Evolutionary conservation across 2,888 invertebrate species (phyloP), one percentile per base, ranked within the genome.

Genomic region (Shargacucullia verbasci): DNA sequence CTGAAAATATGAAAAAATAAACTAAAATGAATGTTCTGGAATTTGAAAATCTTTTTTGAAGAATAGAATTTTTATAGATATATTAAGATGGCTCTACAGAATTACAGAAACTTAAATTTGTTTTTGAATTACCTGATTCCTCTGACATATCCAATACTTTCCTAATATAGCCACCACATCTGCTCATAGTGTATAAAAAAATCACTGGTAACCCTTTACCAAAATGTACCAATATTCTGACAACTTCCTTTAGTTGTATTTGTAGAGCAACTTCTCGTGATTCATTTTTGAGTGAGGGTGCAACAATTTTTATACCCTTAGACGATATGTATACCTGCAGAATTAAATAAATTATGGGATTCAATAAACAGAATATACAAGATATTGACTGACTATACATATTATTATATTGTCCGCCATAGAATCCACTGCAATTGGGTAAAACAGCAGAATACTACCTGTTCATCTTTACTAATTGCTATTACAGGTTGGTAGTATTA

Each of bases 171-270:
- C 90, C 91, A 12, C 96, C 98, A 82, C 96, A 96, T 41, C 91
- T 94, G 50, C 95, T 95, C 71, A 96, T 95, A 12, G 97, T 96
- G 79, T 97, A 97, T 73, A 98, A 94, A 88, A 98, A 98, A 70
- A 98, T 90, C 1, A 98, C 96, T 6, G 97, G 97, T 85, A 97
- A 91, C 0, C 95, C 90, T 87, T 96, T 96, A 3, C 96, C 96
- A 90, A 97, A 97, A 91, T 97, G 97, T 43, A 96, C 96, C 73
- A 97, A 91, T 65, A 98, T 95, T 91, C 96, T 96, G 1, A 97
- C 95, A 47, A 98, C 95, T 83, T 97, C 96, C 61, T 94, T 94
- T 48, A 95, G 92, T 63, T 96, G 95, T 66, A 98, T 95, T 78
- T 95, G 95, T 13, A 98, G 86, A 0, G 95, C 95, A 47, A 95